Evolutionary conservation across 2,113 vertebrate species (phyloP), one percentile per base, ranked within the genome.

Genomic region (Hemicordylus capensis): DNA sequence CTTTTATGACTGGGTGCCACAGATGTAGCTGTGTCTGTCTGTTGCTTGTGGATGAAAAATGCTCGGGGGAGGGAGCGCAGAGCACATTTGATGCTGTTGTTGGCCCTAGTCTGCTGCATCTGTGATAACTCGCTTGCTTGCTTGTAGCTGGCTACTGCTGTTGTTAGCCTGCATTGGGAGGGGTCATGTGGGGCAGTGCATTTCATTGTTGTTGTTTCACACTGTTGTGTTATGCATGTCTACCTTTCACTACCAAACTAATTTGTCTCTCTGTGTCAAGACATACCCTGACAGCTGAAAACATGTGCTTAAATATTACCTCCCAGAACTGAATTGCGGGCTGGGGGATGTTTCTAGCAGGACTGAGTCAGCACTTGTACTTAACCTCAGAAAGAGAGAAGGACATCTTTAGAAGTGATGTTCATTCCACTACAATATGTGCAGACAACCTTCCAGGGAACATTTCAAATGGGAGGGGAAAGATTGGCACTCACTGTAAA

Each of bases 241-340:
- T 90, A 87, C 79, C 80, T 12, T 4, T 11, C 63, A 70, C 73
- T 91, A 92, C 92, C 91, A 92, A 86, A 88, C 86, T 89, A 88
- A 1, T 87, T 1, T 42, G 86, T 87, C 80, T 91, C 79, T 42
- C 69, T 15, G 80, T 90, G 86, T 80, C 91, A 89, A 66, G 89
- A 1, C 31, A 46, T 39, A 83, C 87, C 76, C 26, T 83, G 91
- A 88, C 93, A 94, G 80, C 84, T 87, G 15, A 58, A 12, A 34
- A 2, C 1, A 1, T 42, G 86, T 63, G 86, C 48, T 81, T 64
- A 22, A 87, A 64, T 12, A 54, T 63, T 37, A 87, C 76, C 51
- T 92, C 86, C 76, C 48, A 1, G 51, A 81, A 79, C 63, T 56
- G 3, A 9, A 1, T 61, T 54, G 20, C 4, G 39, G 58, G 80